Conservation (phyloP, 2,797 vertebrate genomes). For the Scleropages formosus region DNA sequence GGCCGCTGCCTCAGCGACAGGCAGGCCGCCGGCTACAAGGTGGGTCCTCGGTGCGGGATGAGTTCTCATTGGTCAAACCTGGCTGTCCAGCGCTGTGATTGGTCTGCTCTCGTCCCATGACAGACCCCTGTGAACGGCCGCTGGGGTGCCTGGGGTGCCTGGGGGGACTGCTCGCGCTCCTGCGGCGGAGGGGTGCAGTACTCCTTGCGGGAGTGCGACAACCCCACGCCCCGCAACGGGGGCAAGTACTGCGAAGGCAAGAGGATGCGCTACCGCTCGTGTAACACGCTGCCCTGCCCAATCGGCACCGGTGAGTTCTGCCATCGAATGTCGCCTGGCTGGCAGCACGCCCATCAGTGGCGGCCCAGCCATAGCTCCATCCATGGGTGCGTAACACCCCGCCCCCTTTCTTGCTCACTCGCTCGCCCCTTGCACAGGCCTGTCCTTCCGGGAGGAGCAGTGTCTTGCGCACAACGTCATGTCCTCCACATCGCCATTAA, state of each 20-base stretch:
- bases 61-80: neutral
- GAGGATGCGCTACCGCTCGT: slow-evolving; percentile 73
- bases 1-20: slow-evolving; percentile 79
- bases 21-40: slow-evolving; percentile 76
- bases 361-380: no score
- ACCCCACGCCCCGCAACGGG: slow-evolving; percentile 71
- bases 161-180: slow-evolving; percentile 74
- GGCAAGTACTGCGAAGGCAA: slow-evolving; percentile 76
- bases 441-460: slow-evolving; percentile 76
- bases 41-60: slow-evolving; percentile 46
- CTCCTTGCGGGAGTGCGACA: slow-evolving; percentile 74
- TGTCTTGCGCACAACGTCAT: slow-evolving; percentile 76
- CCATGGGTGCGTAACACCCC: neutral
- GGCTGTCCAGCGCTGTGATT: neutral
- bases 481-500: slow-evolving; percentile 68
- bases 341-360: no score
- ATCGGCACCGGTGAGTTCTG: neutral
- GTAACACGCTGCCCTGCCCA: slow-evolving; percentile 63
- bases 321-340: neutral
- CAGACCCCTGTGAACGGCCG: slow-evolving; percentile 76
- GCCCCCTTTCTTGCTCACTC: no score
- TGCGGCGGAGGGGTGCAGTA: slow-evolving; percentile 77
- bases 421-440: slow-evolving; percentile 41
- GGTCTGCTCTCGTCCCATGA: slow-evolving; percentile 26
- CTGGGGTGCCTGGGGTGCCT: slow-evolving; percentile 76